These are phyloP conservation scores for Zaprionus capensis DNA, from an alignment of 1,140 invertebrate genomes.

Conservation along the genomic window DNA sequence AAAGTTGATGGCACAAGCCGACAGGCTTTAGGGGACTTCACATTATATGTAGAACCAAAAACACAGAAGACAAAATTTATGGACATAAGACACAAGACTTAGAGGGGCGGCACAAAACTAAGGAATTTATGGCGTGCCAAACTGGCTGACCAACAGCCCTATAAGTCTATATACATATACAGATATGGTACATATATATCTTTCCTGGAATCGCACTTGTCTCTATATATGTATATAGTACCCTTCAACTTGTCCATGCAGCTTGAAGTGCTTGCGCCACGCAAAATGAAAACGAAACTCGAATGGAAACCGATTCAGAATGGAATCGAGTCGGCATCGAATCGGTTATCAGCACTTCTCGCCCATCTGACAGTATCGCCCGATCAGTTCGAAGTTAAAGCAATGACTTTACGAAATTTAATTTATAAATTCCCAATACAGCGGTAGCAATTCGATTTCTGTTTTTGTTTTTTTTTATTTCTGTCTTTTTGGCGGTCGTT, in stretches of 20 bases:
- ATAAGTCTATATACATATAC: slow-evolving; percentile 16
- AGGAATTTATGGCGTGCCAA: slow-evolving; percentile 54
- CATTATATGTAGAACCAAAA: background rate
- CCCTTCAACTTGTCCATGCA: slow-evolving; percentile 65
- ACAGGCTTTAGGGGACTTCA: slow-evolving; percentile 52
- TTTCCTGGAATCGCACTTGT: slow-evolving; percentile 49
- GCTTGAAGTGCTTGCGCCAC: slow-evolving; percentile 55
- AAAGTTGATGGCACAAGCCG: slow-evolving; percentile 68
- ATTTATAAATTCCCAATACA: slow-evolving; percentile 65
- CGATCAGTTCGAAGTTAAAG: slow-evolving; percentile 59
- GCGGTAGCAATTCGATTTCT: slow-evolving; percentile 27
- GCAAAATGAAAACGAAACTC: slow-evolving; percentile 40
- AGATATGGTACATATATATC: slow-evolving; percentile 9
- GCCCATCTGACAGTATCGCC: slow-evolving; percentile 70
- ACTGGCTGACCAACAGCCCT: slow-evolving; percentile 46
- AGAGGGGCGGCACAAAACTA: slow-evolving; percentile 61
- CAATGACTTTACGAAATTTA: slow-evolving; percentile 69
- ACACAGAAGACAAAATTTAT: slow-evolving; percentile 57
- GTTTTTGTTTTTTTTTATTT: slow-evolving; percentile 22
- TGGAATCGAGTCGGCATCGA: slow-evolving; percentile 18
- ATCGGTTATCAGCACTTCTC: slow-evolving; percentile 63
- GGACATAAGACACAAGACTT: slow-evolving; percentile 68
- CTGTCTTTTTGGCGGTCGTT: slow-evolving; percentile 54
- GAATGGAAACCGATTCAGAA: slow-evolving; percentile 11
- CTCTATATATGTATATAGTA: slow-evolving; percentile 10